Conservation (phyloP, 2,888 invertebrate species). For the Pseudolycoriella hygida region DNA sequence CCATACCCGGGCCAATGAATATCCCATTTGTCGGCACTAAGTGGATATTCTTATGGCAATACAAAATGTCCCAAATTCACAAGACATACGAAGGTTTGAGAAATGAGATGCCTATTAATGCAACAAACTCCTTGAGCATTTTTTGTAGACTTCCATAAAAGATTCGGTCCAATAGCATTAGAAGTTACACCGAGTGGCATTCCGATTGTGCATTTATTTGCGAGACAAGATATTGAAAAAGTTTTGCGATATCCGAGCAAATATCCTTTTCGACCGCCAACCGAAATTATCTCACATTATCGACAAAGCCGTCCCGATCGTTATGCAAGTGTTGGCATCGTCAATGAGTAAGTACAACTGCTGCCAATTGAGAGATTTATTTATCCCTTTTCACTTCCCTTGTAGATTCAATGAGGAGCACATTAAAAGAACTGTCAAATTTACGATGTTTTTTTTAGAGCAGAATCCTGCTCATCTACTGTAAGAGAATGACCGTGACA, state of each 20-base stretch:
- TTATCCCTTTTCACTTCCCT: too few species aligned
- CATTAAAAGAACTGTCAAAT: background rate
- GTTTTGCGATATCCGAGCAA: slow-evolving; percentile 55
- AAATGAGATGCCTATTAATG: too few species aligned
- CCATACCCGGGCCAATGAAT: slow-evolving; percentile 55
- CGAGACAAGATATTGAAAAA: slow-evolving; percentile 52
- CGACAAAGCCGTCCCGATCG: slow-evolving; percentile 54
- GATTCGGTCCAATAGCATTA: slow-evolving; percentile 58
- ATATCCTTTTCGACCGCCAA: slow-evolving; percentile 64
- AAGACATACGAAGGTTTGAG: slow-evolving; percentile 56
- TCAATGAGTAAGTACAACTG: slow-evolving; percentile 59
- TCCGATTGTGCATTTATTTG: slow-evolving; percentile 55
- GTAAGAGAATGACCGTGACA: too few species aligned
- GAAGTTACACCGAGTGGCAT: slow-evolving; percentile 59
- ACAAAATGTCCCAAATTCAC: slow-evolving; percentile 55
- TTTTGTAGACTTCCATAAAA: slow-evolving; percentile 41
- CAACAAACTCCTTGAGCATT: background rate
- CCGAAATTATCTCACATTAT: slow-evolving; percentile 63
- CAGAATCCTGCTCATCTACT: too few species aligned
- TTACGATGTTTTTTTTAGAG: too few species aligned
- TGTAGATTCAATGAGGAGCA: too few species aligned
- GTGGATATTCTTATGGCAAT: slow-evolving; percentile 58
- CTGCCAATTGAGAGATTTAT: too few species aligned
- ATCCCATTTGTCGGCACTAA: slow-evolving; percentile 61
- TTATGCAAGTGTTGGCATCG: slow-evolving; percentile 65